Evolutionary conservation across 2,888 invertebrate genomes (phyloP).

Genomic region (Pyralis farinalis): DNA sequence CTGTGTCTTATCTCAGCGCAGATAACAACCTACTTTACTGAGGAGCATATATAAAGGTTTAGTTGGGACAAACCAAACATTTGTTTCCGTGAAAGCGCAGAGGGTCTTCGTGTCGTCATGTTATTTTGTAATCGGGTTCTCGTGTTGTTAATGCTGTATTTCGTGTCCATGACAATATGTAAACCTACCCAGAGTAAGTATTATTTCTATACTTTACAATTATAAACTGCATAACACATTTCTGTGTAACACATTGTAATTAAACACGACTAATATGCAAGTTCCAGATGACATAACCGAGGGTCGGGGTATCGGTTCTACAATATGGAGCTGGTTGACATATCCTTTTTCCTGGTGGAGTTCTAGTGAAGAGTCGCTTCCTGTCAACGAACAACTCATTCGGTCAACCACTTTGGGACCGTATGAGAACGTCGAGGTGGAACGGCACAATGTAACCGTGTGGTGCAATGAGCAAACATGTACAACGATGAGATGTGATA

Average conservation of each 20-base stretch:
- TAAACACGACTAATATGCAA: neutral
- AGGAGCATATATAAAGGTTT: slow-evolving; percentile 54
- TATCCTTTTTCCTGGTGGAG: slow-evolving; percentile 71
- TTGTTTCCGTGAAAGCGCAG: slow-evolving; percentile 43
- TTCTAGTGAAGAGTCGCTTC: slow-evolving; percentile 32
- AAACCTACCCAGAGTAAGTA: slow-evolving; percentile 63
- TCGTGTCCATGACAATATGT: slow-evolving; percentile 39
- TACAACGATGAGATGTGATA: slow-evolving; percentile 65
- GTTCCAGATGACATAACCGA: slow-evolving; percentile 56
- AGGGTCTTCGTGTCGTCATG: slow-evolving; percentile 38
- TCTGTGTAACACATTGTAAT: slow-evolving; percentile 6
- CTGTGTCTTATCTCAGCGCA: slow-evolving; percentile 51
- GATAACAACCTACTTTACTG: slow-evolving; percentile 54
- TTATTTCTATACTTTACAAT: neutral
- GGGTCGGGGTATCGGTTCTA: slow-evolving; percentile 58
- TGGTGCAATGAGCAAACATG: slow-evolving; percentile 75
- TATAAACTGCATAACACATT: too few relatives aligned
- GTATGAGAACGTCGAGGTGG: slow-evolving; percentile 45
- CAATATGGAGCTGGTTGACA: slow-evolving; percentile 69
- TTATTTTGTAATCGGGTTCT: slow-evolving; percentile 38
- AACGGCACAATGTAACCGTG: slow-evolving; percentile 57
- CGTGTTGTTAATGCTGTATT: slow-evolving; percentile 36
- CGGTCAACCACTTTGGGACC: slow-evolving; percentile 34
- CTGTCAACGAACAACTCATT: slow-evolving; percentile 34
- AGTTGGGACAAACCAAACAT: slow-evolving; percentile 51